phyloP scores from a whole-genome alignment of 2,113 vertebrate genomes.

The Hippocampus guttulatus region DNA sequence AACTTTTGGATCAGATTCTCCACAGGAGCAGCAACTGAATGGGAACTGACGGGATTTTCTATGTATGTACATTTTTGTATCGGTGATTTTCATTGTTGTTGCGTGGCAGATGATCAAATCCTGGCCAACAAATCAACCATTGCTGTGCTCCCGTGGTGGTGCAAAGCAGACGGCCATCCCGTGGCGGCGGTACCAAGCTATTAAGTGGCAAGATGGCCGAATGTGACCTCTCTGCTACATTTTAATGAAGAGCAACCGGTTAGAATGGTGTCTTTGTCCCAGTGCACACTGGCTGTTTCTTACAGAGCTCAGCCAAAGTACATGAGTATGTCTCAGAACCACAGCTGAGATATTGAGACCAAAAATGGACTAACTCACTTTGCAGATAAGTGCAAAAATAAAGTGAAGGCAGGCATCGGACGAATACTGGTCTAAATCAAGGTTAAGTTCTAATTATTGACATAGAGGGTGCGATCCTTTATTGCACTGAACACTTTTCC shows the following conservation, averaged over 20 bases:
- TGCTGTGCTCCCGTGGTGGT: background rate
- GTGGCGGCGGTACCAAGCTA: constrained; percentile 19
- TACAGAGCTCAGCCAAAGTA: background rate
- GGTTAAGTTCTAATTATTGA: no score
- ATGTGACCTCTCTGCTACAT: constrained; percentile 51
- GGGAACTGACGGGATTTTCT: background rate
- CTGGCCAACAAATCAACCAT: background rate
- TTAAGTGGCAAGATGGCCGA: constrained; percentile 41
- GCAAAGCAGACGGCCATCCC: background rate
- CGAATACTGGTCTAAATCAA: no score
- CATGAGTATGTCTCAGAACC: constrained; percentile 13
- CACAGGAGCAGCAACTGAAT: constrained; percentile 77
- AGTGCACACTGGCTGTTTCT: background rate
- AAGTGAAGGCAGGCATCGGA: no score
- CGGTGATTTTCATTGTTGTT: background rate
- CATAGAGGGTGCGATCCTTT: no score
- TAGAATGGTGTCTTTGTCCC: constrained; percentile 47
- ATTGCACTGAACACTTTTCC: no score
- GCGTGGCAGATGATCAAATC: background rate
- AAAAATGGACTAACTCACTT: no score
- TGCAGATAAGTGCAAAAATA: no score
- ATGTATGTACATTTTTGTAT: background rate
- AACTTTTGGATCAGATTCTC: constrained; percentile 77
- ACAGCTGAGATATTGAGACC: background rate
- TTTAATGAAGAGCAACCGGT: constrained; percentile 41